Base-by-base conservation (phyloP, 2,113 vertebrate genomes). In the Hippotragus niger region DNA sequence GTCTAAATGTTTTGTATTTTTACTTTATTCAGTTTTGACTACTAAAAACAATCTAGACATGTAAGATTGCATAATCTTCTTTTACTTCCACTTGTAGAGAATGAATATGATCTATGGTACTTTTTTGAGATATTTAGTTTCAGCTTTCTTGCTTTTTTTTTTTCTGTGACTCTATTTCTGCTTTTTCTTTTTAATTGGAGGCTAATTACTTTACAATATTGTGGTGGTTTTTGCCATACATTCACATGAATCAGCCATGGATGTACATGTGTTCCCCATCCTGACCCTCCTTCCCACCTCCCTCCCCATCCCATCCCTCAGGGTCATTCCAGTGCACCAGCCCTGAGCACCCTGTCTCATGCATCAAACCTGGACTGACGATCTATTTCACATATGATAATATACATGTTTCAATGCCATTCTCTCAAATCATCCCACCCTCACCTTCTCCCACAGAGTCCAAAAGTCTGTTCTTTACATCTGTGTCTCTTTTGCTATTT, bases 301-400 rank as follows among this genome's bases (percentile, higher is more conserved):
- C n/a, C n/a, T 71, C n/a, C 17, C 64, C n/a, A 71, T 71, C 64
- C 9, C 19, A 71, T 71, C 64, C 64, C n/a, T 71, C n/a, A 67
- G 33, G 17, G 33, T 67, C 64, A 71, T 71, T 17, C 17, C 64
- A 71, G n/a, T 71, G 17, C n/a, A 71, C n/a, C 17, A 71, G 9
- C 64, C n/a, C 9, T 71, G 64, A 71, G 17, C 17, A 71, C 64
- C 64, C 15, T 33, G 19, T 71, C n/a, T 71, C n/a, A 36, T 71
- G 17, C 8, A 36, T 36, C 4, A 1, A 36, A 36, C n/a, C n/a
- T 71, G 64, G n/a, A 71, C 17, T 71, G n/a, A 17, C 0, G 0
- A 71, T 36, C 17, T 71, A 36, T 71, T 71, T 71, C 64, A 21
- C n/a, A 71, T 71, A 36, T 36, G 64, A 11, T 71, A 36, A 71